These are phyloP conservation scores for Enoplolaimus lenunculus DNA, from an alignment of 2,888 invertebrate species.

Conservation along the genomic window DNA sequence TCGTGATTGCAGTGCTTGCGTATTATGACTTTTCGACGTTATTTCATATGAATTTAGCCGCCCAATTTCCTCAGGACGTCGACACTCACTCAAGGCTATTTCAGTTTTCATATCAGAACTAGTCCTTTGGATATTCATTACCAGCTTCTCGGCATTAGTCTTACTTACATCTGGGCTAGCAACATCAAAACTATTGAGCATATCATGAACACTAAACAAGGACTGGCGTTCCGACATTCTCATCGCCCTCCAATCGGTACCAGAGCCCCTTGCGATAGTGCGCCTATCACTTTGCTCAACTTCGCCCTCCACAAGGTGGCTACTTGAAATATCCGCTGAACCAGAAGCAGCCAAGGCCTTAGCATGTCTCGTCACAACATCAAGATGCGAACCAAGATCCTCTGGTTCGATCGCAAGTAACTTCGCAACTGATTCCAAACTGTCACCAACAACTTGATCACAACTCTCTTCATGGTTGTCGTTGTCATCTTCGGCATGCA, in stretches of 20 bases:
- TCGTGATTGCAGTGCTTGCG: background rate
- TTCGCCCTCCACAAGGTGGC: background rate
- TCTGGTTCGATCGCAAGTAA: background rate
- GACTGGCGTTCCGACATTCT: too few species aligned
- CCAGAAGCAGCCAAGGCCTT: background rate
- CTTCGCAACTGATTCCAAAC: background rate
- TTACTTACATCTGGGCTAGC: background rate
- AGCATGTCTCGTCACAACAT: background rate
- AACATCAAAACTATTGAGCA: background rate
- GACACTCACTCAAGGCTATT: background rate
- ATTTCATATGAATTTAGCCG: background rate
- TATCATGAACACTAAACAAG: background rate
- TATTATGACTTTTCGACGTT: background rate
- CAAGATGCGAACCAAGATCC: background rate
- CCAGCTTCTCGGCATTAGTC: background rate
- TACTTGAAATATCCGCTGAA: background rate
- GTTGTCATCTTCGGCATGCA: background rate
- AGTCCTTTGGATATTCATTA: too few species aligned
- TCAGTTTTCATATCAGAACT: too few species aligned
- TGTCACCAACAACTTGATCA: background rate
- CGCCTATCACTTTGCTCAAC: too few species aligned
- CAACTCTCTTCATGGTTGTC: background rate
- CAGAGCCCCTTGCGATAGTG: too few species aligned
- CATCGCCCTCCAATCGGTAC: too few species aligned
- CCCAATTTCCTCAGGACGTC: background rate